These are phyloP conservation scores for Raillietiella orientalis DNA, from an alignment of 2,888 invertebrate genomes.

Conservation along the genomic window DNA sequence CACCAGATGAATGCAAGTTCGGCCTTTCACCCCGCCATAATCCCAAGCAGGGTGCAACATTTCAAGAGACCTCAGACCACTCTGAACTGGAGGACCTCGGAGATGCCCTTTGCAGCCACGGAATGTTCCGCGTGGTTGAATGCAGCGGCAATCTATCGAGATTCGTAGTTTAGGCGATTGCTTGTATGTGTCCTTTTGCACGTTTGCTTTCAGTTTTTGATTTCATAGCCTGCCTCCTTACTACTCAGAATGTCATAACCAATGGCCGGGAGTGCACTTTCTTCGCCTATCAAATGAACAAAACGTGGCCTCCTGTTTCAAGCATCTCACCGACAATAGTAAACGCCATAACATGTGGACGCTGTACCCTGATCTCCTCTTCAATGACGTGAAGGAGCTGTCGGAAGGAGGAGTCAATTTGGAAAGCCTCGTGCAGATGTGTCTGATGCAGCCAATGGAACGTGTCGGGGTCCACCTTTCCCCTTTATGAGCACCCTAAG, in stretches of 20 bases:
- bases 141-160: conserved; percentile 44
- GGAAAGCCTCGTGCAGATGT: conserved; percentile 33
- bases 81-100: too few relatives aligned
- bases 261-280: conserved; percentile 63
- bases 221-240: conserved; percentile 64
- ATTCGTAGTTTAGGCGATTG: conserved; percentile 9
- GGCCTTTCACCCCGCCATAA: conserved; percentile 39
- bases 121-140: conserved; percentile 45
- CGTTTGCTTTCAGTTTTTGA: conserved; percentile 28
- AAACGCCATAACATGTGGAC: too few relatives aligned
- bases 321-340: too few relatives aligned
- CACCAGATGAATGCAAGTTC: conserved; percentile 40
- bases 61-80: conserved; percentile 19
- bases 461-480: conserved; percentile 26
- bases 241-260: conserved; percentile 56
- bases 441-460: conserved; percentile 27
- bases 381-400: too few relatives aligned
- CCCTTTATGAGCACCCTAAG: conserved; percentile 29
- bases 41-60: conserved; percentile 8
- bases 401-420: conserved; percentile 61
- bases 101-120: conserved; percentile 37
- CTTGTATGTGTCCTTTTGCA: background rate
- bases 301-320: too few relatives aligned
- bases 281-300: conserved; percentile 72
- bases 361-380: too few relatives aligned